Base-by-base conservation (phyloP, 2,888 invertebrate genomes). In the Acanthosepion esculentum region DNA sequence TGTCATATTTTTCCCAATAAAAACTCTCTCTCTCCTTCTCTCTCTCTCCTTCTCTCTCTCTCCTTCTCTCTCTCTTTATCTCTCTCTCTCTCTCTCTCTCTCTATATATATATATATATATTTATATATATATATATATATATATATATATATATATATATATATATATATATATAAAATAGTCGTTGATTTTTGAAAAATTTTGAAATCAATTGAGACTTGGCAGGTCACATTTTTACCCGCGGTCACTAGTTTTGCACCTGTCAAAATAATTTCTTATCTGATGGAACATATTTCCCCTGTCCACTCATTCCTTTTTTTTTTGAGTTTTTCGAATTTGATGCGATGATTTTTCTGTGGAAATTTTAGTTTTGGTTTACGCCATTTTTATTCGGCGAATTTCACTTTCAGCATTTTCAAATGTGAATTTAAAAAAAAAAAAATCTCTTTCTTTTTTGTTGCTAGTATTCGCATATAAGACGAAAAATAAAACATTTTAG, bases 221-320 rank as follows among this genome's bases (percentile, higher is more conserved):
- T 78, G 78, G n/a, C 78, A 78, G 78, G 78, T 78, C 78, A 33
- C 33, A 78, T 78, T 78, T 78, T 78, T n/a, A 78, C 78, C n/a
- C 6, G 78, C 78, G 78, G 78, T 78, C 78, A 78, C 78, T n/a
- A 78, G n/a, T 78, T 78, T 78, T 33, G n/a, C 78, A 78, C 78
- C 78, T 78, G 78, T 78, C 78, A 78, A 78, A 78, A n/a, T 78
- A 78, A 78, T 78, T 78, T 78, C 78, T 12, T 10, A 15, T 78
- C 78, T 33, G 78, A 78, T 78, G 78, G 78, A 78, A 78, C 78
- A 78, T 78, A n/a, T 78, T 78, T 78, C 78, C 18, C 15, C 10
- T n/a, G n/a, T 78, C 78, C n/a, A 15, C 18, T 78, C 1, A n/a
- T 15, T n/a, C 33, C 33, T 15, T 7, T 78, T n/a, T 15, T 7